Conservation (phyloP, 2,113 vertebrate genomes). For the Nothobranchius furzeri region DNA sequence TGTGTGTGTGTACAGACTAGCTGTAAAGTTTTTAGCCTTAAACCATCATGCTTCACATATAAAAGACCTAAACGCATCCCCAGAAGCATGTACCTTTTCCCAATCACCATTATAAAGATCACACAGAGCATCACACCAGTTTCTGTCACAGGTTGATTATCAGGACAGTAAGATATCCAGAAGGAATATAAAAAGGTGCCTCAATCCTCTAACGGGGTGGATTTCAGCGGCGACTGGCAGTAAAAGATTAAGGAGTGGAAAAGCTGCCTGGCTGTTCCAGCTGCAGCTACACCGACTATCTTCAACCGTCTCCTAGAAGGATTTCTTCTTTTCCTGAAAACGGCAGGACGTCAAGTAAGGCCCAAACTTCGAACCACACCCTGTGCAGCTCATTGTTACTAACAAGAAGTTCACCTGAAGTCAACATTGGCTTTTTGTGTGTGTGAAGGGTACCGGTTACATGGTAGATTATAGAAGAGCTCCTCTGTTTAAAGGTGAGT, state of each 20-base stretch:
- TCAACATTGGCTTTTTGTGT: constrained; percentile 26
- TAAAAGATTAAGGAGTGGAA: constrained; percentile 40
- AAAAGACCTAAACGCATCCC: constrained; percentile 43
- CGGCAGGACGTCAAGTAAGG: constrained; percentile 25
- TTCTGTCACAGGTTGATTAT: constrained; percentile 12
- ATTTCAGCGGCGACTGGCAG: constrained; percentile 67
- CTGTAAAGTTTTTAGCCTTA: constrained; percentile 32
- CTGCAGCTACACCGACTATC: constrained; percentile 26
- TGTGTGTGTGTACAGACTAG: too few relatives aligned
- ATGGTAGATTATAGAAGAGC: constrained; percentile 32
- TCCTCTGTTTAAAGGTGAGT: constrained; percentile 45
- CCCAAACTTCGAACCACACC: constrained; percentile 32
- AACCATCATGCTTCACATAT: constrained; percentile 60
- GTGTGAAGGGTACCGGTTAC: constrained; percentile 23
- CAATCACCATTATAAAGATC: constrained; percentile 46
- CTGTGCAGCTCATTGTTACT: constrained; percentile 31
- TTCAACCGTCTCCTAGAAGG: constrained; percentile 22
- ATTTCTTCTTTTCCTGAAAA: constrained; percentile 30
- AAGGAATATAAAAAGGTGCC: constrained; percentile 35
- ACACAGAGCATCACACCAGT: constrained; percentile 35
- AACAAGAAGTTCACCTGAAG: constrained; percentile 55
- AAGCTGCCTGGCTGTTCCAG: constrained; percentile 35
- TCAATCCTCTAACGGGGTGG: constrained; percentile 53
- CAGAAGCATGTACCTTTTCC: constrained; percentile 10
- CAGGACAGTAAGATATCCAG: constrained; percentile 28